Conservation (phyloP, 2,113 vertebrate genomes). For the Odocoileus virginianus region DNA sequence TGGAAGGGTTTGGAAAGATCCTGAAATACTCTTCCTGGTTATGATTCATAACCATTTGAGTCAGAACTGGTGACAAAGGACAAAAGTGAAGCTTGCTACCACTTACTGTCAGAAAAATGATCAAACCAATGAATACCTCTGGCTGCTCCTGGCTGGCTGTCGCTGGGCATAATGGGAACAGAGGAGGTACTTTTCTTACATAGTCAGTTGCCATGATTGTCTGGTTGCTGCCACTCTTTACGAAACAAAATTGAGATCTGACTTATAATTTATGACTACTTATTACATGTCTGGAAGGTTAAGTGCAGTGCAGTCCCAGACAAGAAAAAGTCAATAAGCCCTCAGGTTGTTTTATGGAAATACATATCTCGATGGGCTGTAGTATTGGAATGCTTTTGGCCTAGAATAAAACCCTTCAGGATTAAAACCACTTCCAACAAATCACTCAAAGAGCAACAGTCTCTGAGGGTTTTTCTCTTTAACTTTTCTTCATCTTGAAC, state of each 20-base stretch:
- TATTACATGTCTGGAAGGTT: conserved; percentile 14
- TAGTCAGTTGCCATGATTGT: neutral
- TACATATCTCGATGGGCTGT: neutral
- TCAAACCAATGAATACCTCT: neutral
- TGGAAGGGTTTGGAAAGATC: neutral
- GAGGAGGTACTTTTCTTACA: neutral
- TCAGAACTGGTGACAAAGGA: neutral
- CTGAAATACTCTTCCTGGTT: neutral
- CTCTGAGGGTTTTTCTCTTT: neutral
- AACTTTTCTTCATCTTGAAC: conserved; percentile 12
- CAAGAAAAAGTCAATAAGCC: conserved; percentile 52
- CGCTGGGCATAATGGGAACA: neutral
- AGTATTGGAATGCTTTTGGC: conserved; percentile 21
- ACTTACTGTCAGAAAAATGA: neutral
- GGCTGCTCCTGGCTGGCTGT: neutral
- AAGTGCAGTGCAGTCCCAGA: neutral
- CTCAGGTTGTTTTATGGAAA: conserved; percentile 1
- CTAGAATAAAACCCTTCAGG: conserved; percentile 33
- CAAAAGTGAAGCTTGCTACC: neutral
- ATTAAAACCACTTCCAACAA: conserved; percentile 37
- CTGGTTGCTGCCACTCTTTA: neutral
- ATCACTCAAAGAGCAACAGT: conserved; percentile 19
- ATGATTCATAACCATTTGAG: neutral
- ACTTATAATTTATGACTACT: neutral
- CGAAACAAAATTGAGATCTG: conserved; percentile 31